A percentile compares a stretch with the other conserved stretches of the same genome.
These are phyloP conservation scores for Hecatera dysodea DNA, from an alignment of 2,888 invertebrate species.

Conservation along the genomic window DNA sequence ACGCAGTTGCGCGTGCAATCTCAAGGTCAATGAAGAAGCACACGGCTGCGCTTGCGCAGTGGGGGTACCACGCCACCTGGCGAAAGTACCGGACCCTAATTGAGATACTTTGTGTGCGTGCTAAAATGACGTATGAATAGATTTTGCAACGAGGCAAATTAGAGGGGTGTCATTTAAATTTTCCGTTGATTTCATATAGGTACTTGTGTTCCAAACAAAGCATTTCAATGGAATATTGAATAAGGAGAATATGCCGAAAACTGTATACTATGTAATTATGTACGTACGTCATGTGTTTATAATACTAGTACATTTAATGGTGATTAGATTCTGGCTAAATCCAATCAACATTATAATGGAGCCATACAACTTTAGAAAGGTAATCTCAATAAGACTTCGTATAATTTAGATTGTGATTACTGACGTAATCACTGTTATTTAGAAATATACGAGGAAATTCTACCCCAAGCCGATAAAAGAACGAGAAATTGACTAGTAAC, in stretches of 20 bases:
- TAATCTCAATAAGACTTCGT: conserved; percentile 15
- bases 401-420: conserved; percentile 18
- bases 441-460: not conserved
- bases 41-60: conserved; percentile 57
- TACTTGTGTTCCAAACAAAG: not conserved
- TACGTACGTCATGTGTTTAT: no score
- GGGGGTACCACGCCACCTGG: conserved; percentile 61
- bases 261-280: no score
- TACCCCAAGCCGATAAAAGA: not conserved
- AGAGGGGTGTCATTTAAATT: not conserved
- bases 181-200: not conserved
- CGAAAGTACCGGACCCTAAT: conserved; percentile 62
- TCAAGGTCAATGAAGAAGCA: conserved; percentile 48
- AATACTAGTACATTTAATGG: no score
- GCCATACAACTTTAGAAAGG: conserved; percentile 14
- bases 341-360: conserved; percentile 9
- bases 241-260: no score
- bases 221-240: no score
- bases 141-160: conserved; percentile 10
- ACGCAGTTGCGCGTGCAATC: conserved; percentile 22
- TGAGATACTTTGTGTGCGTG: conserved; percentile 41
- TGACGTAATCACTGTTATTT: conserved; percentile 4
- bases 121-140: conserved; percentile 35
- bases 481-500: not conserved
- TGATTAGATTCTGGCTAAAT: not conserved